Conservation (phyloP, 2,797 vertebrate genomes). For the Australoheros facetus region DNA sequence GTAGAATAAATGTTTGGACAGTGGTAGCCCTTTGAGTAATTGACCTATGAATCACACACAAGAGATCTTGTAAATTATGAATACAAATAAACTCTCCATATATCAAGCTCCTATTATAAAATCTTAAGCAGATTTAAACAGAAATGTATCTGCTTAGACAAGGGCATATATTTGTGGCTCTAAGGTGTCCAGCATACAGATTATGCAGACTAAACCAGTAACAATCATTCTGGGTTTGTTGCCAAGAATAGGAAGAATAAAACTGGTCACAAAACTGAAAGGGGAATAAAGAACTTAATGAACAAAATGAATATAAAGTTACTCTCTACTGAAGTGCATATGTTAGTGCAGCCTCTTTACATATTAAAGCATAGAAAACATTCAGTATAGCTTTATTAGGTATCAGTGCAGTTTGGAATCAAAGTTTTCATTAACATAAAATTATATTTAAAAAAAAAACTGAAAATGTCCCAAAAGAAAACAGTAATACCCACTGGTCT, state of each 20-base stretch:
- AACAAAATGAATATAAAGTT: conserved; percentile 23
- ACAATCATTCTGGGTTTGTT: conserved; percentile 21
- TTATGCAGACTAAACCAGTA: conserved; percentile 14
- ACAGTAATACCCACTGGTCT: neutral
- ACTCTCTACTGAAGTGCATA: neutral
- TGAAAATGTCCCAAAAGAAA: conserved; percentile 7
- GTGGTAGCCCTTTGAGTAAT: conserved; percentile 75
- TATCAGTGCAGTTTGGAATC: neutral
- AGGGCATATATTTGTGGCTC: conserved; percentile 54
- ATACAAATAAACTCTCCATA: conserved; percentile 75
- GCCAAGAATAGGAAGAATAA: conserved; percentile 37
- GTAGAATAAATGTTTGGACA: conserved; percentile 76
- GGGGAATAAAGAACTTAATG: conserved; percentile 26
- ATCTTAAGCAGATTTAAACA: conserved; percentile 71
- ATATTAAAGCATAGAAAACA: fast-evolving
- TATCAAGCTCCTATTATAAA: conserved; percentile 70
- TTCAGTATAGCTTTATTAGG: neutral
- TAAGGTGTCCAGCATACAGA: conserved; percentile 63
- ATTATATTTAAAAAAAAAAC: neutral
- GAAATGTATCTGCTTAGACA: conserved; percentile 62
- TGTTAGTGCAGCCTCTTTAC: neutral
- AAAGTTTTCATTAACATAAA: neutral
- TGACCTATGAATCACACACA: conserved; percentile 77
- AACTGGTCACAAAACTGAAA: conserved; percentile 27
- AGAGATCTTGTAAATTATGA: conserved; percentile 76